Percentiles rank a stretch among this genome's conserved stretches.
Conservation (phyloP, 2,797 vertebrate species). For the Anabas testudineus region DNA sequence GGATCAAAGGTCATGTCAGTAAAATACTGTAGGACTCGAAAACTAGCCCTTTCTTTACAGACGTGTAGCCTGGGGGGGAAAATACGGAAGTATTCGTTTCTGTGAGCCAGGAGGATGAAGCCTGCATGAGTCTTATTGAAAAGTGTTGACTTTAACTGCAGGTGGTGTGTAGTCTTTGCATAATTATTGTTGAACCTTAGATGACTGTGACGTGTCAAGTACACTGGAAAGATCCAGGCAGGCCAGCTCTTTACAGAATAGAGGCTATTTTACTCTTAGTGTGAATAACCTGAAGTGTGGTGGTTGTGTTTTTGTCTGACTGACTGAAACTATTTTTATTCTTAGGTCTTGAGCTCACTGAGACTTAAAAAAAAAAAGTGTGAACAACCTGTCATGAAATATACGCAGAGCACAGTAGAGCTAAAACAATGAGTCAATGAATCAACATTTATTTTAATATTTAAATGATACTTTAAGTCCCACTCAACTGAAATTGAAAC, state of each 20-base stretch:
- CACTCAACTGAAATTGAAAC: neutral
- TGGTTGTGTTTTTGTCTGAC: neutral
- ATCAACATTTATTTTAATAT: neutral
- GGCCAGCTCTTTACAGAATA: neutral
- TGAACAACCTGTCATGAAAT: neutral
- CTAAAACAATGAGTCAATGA: too few relatives aligned
- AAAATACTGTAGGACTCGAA: constrained; percentile 69
- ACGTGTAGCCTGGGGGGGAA: constrained; percentile 9
- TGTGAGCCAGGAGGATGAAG: constrained; percentile 15
- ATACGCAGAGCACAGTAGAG: neutral
- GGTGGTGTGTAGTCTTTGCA: constrained; percentile 16
- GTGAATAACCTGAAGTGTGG: neutral
- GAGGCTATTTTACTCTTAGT: neutral
- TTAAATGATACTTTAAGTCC: neutral
- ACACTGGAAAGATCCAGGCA: neutral
- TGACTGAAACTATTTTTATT: neutral
- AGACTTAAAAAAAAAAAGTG: neutral
- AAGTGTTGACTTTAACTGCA: constrained; percentile 36
- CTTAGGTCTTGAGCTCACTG: neutral
- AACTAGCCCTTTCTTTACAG: constrained; percentile 48
- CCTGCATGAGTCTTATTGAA: neutral
- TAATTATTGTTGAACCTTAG: constrained; percentile 32
- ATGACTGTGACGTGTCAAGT: constrained; percentile 6
- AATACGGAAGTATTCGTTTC: constrained; percentile 18
- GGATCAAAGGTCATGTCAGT: constrained; percentile 74